Base-by-base conservation (phyloP, 1,140 invertebrate species). In the Temnothorax curvispinosus region DNA sequence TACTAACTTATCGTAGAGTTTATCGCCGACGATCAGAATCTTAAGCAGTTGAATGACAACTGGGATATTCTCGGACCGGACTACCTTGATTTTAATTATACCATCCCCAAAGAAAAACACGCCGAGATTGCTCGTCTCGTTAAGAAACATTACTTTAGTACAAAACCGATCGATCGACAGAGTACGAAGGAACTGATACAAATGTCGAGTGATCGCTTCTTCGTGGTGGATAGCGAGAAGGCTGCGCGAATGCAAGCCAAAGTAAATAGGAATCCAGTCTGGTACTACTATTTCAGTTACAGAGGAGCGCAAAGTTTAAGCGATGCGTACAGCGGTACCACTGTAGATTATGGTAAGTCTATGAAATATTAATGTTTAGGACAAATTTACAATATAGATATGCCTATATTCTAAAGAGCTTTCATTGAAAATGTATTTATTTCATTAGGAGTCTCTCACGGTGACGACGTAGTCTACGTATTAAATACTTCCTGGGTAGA, bases 21-120 rank as follows among this genome's bases (percentile, higher is more conserved):
- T 76, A 92, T 96, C 67, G 78, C 91, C 4, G 92, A 96, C 2
- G 92, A 95, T 2, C 76, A 91, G n/a, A 87, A 94, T 11, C 87
- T 97, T 15, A 86, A 93, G 18, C 94, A 96, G 18, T 85, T 97
- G 21, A 96, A 97, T 65, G 89, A 95, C 1, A 95, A 96, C 47
- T 97, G 97, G 96, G 93, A 96, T 7, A 91, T 95, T 62, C 92
- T 97, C 4, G 96, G 96, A 2, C 96, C 96, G n/a, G 91, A 95
- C 87, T 94, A 96, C 6, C 95, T 97, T 9, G 96, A 97, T 88
- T 97, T 96, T 88, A 96, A 97, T 85, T 95, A 97, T 87, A 97
- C 96, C 0, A 85, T 97, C 11, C 95, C 96, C 0, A 87, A 92
- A 21, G 89, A 94, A 8, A 92, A 93, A 27, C 95, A 96, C 6